These are phyloP conservation scores for Coregonus suidteri DNA, from an alignment of 2,797 vertebrate species.

Conservation along the genomic window DNA sequence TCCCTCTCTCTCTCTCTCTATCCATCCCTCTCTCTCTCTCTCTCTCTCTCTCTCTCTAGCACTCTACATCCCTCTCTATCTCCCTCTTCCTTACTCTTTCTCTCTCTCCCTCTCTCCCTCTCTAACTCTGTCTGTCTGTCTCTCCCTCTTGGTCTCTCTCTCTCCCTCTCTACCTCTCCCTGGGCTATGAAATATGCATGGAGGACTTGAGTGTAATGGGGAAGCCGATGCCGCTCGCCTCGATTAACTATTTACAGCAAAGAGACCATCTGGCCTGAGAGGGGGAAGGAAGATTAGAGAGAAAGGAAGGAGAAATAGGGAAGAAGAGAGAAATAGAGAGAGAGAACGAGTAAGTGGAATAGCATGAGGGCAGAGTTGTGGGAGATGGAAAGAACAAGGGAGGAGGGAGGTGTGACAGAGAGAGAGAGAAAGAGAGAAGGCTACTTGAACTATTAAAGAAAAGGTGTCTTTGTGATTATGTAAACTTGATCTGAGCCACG, in stretches of 20 bases:
- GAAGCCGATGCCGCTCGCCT: conserved; percentile 36
- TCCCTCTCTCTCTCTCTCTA: conserved; percentile 19
- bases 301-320: neutral
- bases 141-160: too few relatives aligned
- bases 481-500: too few relatives aligned
- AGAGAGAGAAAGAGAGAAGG: neutral
- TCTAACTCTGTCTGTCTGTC: too few relatives aligned
- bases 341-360: conserved; percentile 1
- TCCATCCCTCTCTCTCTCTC: too few relatives aligned
- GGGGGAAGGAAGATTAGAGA: neutral
- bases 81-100: too few relatives aligned
- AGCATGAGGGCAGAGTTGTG: neutral
- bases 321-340: neutral
- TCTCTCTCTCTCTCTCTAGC: neutral
- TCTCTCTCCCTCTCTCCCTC: too few relatives aligned
- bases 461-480: too few relatives aligned
- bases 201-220: conserved; percentile 34
- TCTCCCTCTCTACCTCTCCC: neutral
- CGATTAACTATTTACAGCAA: conserved; percentile 67
- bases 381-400: neutral
- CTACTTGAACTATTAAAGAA: too few relatives aligned
- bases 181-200: conserved; percentile 60
- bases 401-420: neutral
- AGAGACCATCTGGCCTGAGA: conserved; percentile 51
- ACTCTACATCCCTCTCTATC: neutral